Evolutionary conservation across 2,888 invertebrate genomes (phyloP).

Genomic region (Drosophila mettleri): DNA sequence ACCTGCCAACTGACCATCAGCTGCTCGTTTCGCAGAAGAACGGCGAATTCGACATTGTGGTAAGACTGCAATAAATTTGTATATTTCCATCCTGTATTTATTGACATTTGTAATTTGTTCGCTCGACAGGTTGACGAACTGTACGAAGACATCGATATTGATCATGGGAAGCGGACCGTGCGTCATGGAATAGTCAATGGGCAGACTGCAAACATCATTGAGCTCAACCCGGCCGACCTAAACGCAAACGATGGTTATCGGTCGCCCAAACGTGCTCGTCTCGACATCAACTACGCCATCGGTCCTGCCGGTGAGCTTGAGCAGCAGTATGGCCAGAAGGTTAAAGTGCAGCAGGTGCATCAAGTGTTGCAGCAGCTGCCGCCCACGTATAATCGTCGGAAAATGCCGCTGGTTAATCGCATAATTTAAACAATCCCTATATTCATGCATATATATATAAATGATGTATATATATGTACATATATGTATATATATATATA

Average conservation of each 20-base stretch:
- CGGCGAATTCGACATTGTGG: constrained; percentile 88
- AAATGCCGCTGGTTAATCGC: constrained; percentile 88
- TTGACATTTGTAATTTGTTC: not conserved
- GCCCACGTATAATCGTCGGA: constrained; percentile 87
- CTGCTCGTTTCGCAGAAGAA: constrained; percentile 78
- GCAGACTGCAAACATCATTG: constrained; percentile 85
- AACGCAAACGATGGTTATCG: constrained; percentile 85
- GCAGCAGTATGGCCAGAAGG: constrained; percentile 76
- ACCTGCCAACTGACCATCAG: constrained; percentile 58
- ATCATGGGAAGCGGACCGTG: constrained; percentile 86
- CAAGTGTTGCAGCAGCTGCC: constrained; percentile 50
- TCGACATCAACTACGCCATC: constrained; percentile 85
- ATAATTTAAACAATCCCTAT: constrained; percentile 77
- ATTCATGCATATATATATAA: not conserved
- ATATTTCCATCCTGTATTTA: not conserved
- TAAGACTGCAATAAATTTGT: constrained; percentile 46
- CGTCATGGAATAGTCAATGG: constrained; percentile 78
- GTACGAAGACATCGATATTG: constrained; percentile 90
- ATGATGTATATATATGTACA: not conserved
- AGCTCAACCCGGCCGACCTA: constrained; percentile 86
- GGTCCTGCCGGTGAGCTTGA: constrained; percentile 85
- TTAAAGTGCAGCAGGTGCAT: constrained; percentile 72
- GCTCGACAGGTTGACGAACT: constrained; percentile 87
- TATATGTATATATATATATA: not conserved
- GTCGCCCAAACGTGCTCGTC: constrained; percentile 82